Evolutionary conservation across 2,113 vertebrate species (phyloP).

Genomic region (Perognathus longimembris): DNA sequence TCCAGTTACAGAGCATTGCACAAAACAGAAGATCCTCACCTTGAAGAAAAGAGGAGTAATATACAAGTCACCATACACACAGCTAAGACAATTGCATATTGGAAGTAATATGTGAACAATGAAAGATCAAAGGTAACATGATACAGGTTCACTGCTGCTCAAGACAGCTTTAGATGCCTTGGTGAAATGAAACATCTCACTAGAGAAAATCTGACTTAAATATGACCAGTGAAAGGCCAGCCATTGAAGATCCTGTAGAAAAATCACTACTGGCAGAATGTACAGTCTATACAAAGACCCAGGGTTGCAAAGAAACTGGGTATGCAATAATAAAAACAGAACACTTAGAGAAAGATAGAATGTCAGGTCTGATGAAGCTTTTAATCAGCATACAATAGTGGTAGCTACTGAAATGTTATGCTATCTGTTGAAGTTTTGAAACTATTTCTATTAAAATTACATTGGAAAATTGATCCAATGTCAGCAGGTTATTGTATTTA

Average conservation of each 20-base stretch:
- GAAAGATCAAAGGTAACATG: neutral
- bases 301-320: neutral
- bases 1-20: neutral
- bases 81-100: neutral
- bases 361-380: neutral
- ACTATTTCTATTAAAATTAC: constrained; percentile 35
- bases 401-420: neutral
- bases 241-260: neutral
- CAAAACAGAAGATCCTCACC: neutral
- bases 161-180: neutral
- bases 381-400: neutral
- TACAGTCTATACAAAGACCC: neutral
- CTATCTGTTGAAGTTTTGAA: constrained; percentile 44
- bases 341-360: neutral
- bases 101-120: neutral
- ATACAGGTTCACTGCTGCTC: neutral
- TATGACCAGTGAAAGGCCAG: neutral
- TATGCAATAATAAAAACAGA: neutral
- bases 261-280: neutral
- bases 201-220: neutral
- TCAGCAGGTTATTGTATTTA: constrained; percentile 43
- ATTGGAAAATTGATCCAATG: constrained; percentile 46
- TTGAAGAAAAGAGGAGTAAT: neutral
- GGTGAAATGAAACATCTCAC: neutral
- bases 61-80: neutral